Percentiles rank a stretch among this genome's conserved stretches.
These are phyloP conservation scores for Balearica regulorum DNA, from an alignment of 2,797 vertebrate species.

Conservation along the genomic window DNA sequence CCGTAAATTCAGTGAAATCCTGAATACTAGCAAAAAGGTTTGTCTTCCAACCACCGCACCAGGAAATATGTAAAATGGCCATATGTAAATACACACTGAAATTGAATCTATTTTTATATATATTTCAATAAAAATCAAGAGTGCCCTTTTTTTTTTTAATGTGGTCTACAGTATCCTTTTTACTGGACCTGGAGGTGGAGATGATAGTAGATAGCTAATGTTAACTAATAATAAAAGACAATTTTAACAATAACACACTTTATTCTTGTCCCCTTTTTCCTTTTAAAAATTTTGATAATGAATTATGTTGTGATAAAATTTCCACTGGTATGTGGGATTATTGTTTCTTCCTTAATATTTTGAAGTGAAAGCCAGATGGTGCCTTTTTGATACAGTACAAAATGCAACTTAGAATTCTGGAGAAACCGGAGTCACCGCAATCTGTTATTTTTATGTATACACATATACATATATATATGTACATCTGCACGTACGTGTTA, in stretches of 20 bases:
- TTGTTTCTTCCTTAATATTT: not conserved
- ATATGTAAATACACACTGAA: not conserved
- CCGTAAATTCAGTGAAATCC: not conserved
- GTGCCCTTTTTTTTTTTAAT: not conserved
- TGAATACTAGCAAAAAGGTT: not conserved
- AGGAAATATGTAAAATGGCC: not conserved
- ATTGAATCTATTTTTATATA: not conserved
- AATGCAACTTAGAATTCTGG: not conserved
- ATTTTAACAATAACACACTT: not conserved
- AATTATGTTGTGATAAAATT: not conserved
- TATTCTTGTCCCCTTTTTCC: not conserved
- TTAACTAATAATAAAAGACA: not conserved
- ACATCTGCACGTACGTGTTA: fast-evolving
- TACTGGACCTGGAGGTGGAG: not conserved
- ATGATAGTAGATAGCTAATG: not conserved
- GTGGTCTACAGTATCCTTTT: not conserved
- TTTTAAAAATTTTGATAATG: not conserved
- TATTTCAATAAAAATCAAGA: not conserved
- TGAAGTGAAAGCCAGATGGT: not conserved
- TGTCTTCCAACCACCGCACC: not conserved
- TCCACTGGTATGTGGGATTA: not conserved
- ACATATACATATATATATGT: fast-evolving
- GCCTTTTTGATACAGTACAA: not conserved
- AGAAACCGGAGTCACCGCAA: not conserved
- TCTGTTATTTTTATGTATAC: not conserved